A percentile compares a stretch with the other conserved stretches of the same genome.
These are phyloP conservation scores for Ceratina australensis DNA, from an alignment of 1,140 invertebrate species.

Conservation along the genomic window DNA sequence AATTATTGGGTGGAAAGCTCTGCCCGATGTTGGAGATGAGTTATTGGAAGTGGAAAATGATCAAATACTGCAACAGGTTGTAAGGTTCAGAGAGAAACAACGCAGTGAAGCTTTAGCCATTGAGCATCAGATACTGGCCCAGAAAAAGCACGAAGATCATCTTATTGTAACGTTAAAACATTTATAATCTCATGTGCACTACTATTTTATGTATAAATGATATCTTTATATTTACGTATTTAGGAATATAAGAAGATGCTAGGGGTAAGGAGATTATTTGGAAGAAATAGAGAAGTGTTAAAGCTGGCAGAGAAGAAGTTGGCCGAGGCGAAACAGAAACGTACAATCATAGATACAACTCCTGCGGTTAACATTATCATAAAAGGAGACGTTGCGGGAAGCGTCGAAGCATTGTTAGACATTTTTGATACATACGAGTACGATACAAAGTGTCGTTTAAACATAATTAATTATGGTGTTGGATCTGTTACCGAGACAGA, in stretches of 20 bases:
- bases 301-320: conserved; percentile 32
- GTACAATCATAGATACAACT: conserved; percentile 81
- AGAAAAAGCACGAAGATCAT: conserved; percentile 79
- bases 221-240: conserved; percentile 48
- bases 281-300: conserved; percentile 75
- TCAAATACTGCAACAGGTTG: conserved; percentile 86
- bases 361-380: conserved; percentile 82
- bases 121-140: conserved; percentile 83
- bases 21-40: conserved; percentile 93
- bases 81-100: conserved; percentile 83
- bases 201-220: background rate
- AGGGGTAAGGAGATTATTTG: conserved; percentile 82
- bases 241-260: conserved; percentile 84
- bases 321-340: conserved; percentile 63
- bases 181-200: background rate
- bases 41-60: conserved; percentile 91
- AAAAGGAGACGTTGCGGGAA: conserved; percentile 92
- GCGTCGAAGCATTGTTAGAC: conserved; percentile 96
- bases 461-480: conserved; percentile 94
- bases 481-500: conserved; percentile 91
- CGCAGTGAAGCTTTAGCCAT: conserved; percentile 81
- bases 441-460: conserved; percentile 87
- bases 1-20: conserved; percentile 92
- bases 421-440: conserved; percentile 92
- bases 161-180: conserved; percentile 3